Evolutionary conservation across 1,140 invertebrate species (phyloP).

Genomic region (Globodera ellingtonae): DNA sequence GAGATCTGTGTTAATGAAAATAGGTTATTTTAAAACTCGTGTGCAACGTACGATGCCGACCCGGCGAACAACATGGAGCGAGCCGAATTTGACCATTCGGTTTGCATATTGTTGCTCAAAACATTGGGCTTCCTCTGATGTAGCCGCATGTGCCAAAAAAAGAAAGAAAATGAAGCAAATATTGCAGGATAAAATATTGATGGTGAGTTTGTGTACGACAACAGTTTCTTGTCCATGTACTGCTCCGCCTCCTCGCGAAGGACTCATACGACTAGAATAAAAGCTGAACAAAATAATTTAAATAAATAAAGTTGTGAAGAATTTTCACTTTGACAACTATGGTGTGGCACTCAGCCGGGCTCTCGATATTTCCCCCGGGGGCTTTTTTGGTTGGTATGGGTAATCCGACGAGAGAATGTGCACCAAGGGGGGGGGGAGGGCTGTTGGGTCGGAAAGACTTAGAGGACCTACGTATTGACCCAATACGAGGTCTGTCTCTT

Average conservation of each 20-base stretch:
- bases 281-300: neutral
- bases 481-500: neutral
- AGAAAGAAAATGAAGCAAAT: neutral
- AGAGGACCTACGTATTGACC: neutral
- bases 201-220: neutral
- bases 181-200: neutral
- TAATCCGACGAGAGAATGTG: neutral
- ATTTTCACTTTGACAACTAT: neutral
- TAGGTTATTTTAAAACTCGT: constrained; percentile 20
- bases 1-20: constrained; percentile 15
- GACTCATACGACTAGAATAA: neutral
- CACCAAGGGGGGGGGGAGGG: too few species aligned
- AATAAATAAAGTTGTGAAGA: neutral
- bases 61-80: constrained; percentile 48
- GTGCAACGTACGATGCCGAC: constrained; percentile 39
- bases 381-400: neutral
- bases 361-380: neutral
- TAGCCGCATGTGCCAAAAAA: neutral
- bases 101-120: constrained; percentile 56
- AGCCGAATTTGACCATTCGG: constrained; percentile 42
- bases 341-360: neutral
- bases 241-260: neutral
- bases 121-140: constrained; percentile 27
- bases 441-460: neutral
- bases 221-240: neutral